Percentiles rank a stretch among this genome's conserved stretches.
phyloP scores from a whole-genome alignment of 2,888 invertebrate species.

The Syrista parreyssii region DNA sequence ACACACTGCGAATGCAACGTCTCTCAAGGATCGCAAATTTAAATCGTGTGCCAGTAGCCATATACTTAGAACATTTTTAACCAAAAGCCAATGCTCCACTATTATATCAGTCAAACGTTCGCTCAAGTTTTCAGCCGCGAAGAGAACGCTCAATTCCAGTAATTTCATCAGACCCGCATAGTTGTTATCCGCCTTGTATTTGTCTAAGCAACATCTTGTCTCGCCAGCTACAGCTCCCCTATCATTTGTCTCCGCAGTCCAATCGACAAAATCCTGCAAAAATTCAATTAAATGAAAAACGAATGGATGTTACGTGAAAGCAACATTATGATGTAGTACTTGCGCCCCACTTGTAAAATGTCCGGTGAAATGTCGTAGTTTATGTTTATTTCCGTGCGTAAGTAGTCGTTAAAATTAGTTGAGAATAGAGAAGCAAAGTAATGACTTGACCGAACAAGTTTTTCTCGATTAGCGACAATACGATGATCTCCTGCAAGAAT shows the following conservation, averaged over 20 bases:
- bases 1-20: constrained; percentile 42
- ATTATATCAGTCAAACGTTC: constrained; percentile 44
- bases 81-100: constrained; percentile 37
- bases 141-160: constrained; percentile 48
- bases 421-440: constrained; percentile 53
- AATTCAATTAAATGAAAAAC: background rate
- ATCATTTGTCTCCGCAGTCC: constrained; percentile 41
- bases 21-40: constrained; percentile 36
- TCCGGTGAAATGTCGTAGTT: constrained; percentile 45
- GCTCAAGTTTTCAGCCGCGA: constrained; percentile 43
- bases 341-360: constrained; percentile 43
- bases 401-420: constrained; percentile 46
- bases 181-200: constrained; percentile 30
- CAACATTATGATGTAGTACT: background rate
- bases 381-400: constrained; percentile 42
- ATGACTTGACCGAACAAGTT: constrained; percentile 41
- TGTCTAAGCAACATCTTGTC: constrained; percentile 34
- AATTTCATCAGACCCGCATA: constrained; percentile 41
- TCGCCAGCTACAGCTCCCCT: constrained; percentile 22
- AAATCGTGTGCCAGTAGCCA: constrained; percentile 49
- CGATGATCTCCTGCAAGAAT: constrained; percentile 32
- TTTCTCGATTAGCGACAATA: constrained; percentile 39
- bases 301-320: constrained; percentile 6
- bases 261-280: constrained; percentile 49
- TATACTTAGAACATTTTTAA: constrained; percentile 41